Percentiles rank a stretch among this genome's conserved stretches.
Conservation (phyloP, 2,888 invertebrate genomes). For the Cheiracanthium punctorium region DNA sequence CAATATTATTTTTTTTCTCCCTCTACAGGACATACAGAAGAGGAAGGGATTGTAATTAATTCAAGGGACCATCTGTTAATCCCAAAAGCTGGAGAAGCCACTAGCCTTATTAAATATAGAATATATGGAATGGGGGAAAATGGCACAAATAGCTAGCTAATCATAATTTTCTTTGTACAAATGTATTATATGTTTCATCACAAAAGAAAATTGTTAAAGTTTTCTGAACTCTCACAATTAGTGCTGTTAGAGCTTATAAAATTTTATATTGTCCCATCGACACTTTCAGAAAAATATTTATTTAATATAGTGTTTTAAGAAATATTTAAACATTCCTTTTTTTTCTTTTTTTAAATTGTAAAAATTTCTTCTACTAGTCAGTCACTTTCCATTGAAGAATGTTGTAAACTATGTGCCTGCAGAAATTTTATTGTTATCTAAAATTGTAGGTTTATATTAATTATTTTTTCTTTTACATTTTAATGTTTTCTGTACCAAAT, state of each 20-base stretch:
- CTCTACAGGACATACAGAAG: constrained; percentile 41
- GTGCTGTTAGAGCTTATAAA: neutral
- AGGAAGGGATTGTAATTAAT: constrained; percentile 67
- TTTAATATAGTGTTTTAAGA: neutral
- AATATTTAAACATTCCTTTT: neutral
- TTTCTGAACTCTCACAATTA: neutral
- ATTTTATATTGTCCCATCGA: neutral
- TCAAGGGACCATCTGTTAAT: constrained; percentile 82
- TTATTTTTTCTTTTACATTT: too few relatives aligned
- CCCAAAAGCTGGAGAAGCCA: constrained; percentile 92
- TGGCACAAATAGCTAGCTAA: constrained; percentile 31
- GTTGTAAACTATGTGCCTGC: too few relatives aligned
- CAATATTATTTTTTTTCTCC: too few relatives aligned
- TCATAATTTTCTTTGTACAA: neutral
- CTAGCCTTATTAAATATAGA: constrained; percentile 91
- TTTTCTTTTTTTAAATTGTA: neutral
- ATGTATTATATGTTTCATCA: constrained; percentile 8
- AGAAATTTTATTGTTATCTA: too few relatives aligned
- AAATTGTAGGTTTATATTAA: too few relatives aligned
- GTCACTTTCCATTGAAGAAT: too few relatives aligned
- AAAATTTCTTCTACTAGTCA: too few relatives aligned
- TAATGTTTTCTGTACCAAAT: too few relatives aligned
- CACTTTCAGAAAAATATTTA: neutral
- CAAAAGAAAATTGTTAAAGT: neutral
- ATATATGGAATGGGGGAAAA: constrained; percentile 81